Evolutionary conservation across 2,113 vertebrate genomes (phyloP).

Genomic region (Ancistrus triradiatus): DNA sequence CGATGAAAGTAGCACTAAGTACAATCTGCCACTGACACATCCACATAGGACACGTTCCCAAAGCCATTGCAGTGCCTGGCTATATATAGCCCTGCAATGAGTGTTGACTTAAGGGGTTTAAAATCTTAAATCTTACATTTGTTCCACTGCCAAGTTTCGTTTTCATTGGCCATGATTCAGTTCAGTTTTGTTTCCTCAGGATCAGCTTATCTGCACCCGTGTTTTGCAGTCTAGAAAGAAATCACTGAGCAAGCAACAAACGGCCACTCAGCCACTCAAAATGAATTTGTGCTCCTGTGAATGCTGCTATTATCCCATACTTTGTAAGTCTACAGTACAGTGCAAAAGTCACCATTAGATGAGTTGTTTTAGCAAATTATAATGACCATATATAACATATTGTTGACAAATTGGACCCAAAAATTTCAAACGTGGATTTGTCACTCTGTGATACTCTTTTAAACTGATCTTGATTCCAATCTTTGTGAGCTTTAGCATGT

Average conservation of each 20-base stretch:
- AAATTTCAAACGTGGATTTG: too few relatives aligned
- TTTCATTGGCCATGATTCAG: slow-evolving; percentile 41
- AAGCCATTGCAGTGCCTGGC: slow-evolving; percentile 25
- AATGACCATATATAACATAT: too few relatives aligned
- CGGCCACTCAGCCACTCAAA: slow-evolving; percentile 16
- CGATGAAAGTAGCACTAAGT: slow-evolving; percentile 25
- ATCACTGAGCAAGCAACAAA: slow-evolving; percentile 10
- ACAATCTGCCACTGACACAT: slow-evolving; percentile 42
- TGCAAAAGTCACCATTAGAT: too few relatives aligned
- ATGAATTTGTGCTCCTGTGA: slow-evolving; percentile 1
- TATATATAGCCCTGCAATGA: slow-evolving; percentile 48
- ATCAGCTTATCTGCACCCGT: slow-evolving; percentile 41
- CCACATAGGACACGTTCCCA: slow-evolving; percentile 24
- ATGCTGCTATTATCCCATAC: not conserved
- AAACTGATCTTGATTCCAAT: too few relatives aligned
- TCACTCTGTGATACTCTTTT: too few relatives aligned
- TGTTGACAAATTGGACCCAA: too few relatives aligned
- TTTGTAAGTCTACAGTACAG: too few relatives aligned
- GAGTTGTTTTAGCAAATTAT: too few relatives aligned
- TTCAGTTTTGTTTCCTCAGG: slow-evolving; percentile 39
- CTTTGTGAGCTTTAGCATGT: too few relatives aligned
- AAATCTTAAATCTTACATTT: slow-evolving; percentile 37
- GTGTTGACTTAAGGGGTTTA: slow-evolving; percentile 52
- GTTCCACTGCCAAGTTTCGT: slow-evolving; percentile 41
- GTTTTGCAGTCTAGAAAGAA: slow-evolving; percentile 26